These are phyloP conservation scores for Allophyes oxyacanthae DNA, from an alignment of 2,888 invertebrate genomes.

Conservation along the genomic window DNA sequence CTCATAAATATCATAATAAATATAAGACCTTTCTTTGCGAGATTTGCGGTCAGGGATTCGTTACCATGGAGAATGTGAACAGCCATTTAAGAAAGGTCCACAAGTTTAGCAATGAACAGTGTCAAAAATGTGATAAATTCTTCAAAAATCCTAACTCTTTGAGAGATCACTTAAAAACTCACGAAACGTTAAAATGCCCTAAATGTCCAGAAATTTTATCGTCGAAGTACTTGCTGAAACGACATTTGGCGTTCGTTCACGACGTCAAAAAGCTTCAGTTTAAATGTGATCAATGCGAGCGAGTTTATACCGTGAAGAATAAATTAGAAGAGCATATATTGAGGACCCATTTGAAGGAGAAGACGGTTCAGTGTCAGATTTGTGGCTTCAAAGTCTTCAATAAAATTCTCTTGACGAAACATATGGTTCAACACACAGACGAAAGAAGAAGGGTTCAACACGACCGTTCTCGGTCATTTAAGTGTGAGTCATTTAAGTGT, in stretches of 20 bases:
- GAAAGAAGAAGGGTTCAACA: no score
- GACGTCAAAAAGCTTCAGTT: constrained; percentile 74
- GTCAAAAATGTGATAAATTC: constrained; percentile 60
- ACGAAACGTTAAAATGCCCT: constrained; percentile 67
- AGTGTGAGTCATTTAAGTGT: no score
- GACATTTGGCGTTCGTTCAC: constrained; percentile 76
- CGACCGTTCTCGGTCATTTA: constrained; percentile 87
- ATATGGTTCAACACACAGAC: no score
- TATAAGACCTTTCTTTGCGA: constrained; percentile 69
- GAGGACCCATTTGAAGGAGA: constrained; percentile 76
- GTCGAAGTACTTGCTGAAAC: constrained; percentile 72
- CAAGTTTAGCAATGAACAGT: constrained; percentile 50
- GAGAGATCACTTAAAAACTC: constrained; percentile 54
- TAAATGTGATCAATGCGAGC: constrained; percentile 73
- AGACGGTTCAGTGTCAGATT: constrained; percentile 71
- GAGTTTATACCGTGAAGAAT: constrained; percentile 70
- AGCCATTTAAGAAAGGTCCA: constrained; percentile 73
- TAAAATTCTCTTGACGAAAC: constrained; percentile 84
- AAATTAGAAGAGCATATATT: constrained; percentile 71
- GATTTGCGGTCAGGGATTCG: constrained; percentile 77
- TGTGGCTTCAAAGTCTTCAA: constrained; percentile 80
- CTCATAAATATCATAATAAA: constrained; percentile 68
- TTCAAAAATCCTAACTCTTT: constrained; percentile 63
- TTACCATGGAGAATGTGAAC: constrained; percentile 67
- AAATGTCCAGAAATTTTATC: constrained; percentile 73